These are phyloP conservation scores for Stictocephala bisonia DNA, from an alignment of 2,888 invertebrate genomes.

Conservation along the genomic window DNA sequence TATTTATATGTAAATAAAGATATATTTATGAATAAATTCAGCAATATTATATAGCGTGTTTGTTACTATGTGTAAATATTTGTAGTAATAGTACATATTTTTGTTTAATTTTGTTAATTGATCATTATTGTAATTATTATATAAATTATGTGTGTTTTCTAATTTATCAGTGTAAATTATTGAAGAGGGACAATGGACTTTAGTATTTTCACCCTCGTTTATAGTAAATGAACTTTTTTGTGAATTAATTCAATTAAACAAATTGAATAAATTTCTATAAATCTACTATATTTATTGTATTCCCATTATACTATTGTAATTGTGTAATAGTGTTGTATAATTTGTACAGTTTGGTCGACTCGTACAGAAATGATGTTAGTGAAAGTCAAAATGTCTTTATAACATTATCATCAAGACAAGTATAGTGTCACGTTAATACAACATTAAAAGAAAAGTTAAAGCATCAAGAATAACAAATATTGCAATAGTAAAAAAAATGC, in stretches of 20 bases:
- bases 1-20: conserved; percentile 23
- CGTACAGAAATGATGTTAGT: too few species aligned
- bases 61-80: conserved; percentile 41
- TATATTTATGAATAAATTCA: conserved; percentile 25
- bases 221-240: conserved; percentile 42
- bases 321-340: too few species aligned
- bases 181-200: conserved; percentile 18
- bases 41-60: conserved; percentile 33
- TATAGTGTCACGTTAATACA: too few species aligned
- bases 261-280: conserved; percentile 45
- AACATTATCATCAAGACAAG: too few species aligned
- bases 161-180: conserved; percentile 45
- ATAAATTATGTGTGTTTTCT: conserved; percentile 37
- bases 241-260: conserved; percentile 34
- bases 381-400: too few species aligned
- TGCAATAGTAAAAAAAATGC: too few species aligned
- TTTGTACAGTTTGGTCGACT: too few species aligned
- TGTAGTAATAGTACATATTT: conserved; percentile 37
- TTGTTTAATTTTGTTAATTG: conserved; percentile 23
- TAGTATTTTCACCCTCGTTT: conserved; percentile 33
- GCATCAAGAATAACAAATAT: too few species aligned
- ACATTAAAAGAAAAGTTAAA: too few species aligned
- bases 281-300: too few species aligned
- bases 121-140: conserved; percentile 31
- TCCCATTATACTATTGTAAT: too few species aligned